phyloP scores from a whole-genome alignment of 2,113 vertebrate species.

The Seriola rivoliana region DNA sequence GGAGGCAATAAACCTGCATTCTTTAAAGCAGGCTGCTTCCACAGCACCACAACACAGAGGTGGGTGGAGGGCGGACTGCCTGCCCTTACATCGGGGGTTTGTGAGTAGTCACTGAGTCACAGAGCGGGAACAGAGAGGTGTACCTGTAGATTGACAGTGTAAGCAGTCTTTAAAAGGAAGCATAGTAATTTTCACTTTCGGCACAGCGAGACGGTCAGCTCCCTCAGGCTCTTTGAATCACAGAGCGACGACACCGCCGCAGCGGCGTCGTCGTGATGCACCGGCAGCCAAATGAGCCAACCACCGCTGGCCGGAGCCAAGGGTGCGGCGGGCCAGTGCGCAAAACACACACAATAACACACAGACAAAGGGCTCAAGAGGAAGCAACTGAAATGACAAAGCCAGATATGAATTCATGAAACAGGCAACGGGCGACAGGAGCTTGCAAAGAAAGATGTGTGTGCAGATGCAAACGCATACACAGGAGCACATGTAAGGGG shows the following conservation, averaged over 20 bases:
- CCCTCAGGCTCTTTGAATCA: constrained; percentile 65
- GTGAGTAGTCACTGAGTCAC: constrained; percentile 73
- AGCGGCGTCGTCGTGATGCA: constrained; percentile 31
- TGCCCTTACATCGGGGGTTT: constrained; percentile 11
- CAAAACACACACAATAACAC: not conserved
- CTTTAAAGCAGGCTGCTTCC: constrained; percentile 28
- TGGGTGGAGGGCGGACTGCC: constrained; percentile 29
- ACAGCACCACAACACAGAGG: constrained; percentile 37
- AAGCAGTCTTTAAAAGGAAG: constrained; percentile 51
- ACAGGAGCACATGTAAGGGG: not conserved
- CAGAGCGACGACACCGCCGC: constrained; percentile 44
- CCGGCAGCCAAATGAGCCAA: constrained; percentile 18
- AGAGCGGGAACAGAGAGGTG: constrained; percentile 44
- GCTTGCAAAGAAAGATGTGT: not conserved
- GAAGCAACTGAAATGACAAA: constrained; percentile 22
- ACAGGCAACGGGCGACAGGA: not conserved
- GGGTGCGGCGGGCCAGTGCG: not conserved
- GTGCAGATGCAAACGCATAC: not conserved
- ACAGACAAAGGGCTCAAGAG: not conserved
- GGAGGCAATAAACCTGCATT: constrained; percentile 57
- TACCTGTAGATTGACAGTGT: constrained; percentile 68
- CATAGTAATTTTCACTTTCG: constrained; percentile 77
- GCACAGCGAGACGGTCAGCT: constrained; percentile 35
- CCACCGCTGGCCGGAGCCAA: not conserved
- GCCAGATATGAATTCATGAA: not conserved